Conservation (phyloP, 2,797 vertebrate species). For the Enteromius radiatus region DNA sequence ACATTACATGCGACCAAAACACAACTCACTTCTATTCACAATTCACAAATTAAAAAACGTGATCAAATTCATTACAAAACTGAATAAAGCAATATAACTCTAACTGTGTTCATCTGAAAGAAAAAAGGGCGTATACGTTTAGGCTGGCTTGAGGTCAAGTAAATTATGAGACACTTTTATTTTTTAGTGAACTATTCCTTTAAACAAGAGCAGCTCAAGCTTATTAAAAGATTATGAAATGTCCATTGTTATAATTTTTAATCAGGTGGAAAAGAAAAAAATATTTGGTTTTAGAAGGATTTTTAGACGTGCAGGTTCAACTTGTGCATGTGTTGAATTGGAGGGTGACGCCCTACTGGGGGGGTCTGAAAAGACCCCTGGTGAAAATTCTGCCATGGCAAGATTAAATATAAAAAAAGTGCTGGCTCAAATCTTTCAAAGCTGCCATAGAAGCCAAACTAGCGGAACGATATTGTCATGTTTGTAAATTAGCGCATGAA, state of each 20-base stretch:
- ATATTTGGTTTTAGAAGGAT: background rate
- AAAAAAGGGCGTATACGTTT: background rate
- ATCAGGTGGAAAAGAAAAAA: background rate
- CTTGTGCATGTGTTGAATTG: background rate
- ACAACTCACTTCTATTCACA: background rate
- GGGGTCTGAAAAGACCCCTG: constrained; percentile 44
- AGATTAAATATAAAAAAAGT: constrained; percentile 51
- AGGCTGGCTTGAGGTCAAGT: background rate
- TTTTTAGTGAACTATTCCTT: background rate
- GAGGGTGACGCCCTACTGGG: constrained; percentile 12
- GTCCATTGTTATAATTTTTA: constrained; percentile 2
- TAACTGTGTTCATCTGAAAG: background rate
- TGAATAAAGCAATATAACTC: background rate
- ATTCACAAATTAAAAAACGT: background rate
- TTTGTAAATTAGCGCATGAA: constrained; percentile 76
- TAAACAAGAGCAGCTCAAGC: background rate
- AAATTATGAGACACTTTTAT: background rate
- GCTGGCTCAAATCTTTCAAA: constrained; percentile 59
- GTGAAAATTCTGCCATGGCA: constrained; percentile 39
- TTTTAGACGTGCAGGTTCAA: background rate
- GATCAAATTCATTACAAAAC: background rate
- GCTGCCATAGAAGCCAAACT: constrained; percentile 52
- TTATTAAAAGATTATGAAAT: constrained; percentile 21
- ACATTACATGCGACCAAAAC: background rate
- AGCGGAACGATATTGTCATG: constrained; percentile 67